phyloP scores from a whole-genome alignment of 2,113 vertebrate genomes.

The Amphiprion percula region DNA sequence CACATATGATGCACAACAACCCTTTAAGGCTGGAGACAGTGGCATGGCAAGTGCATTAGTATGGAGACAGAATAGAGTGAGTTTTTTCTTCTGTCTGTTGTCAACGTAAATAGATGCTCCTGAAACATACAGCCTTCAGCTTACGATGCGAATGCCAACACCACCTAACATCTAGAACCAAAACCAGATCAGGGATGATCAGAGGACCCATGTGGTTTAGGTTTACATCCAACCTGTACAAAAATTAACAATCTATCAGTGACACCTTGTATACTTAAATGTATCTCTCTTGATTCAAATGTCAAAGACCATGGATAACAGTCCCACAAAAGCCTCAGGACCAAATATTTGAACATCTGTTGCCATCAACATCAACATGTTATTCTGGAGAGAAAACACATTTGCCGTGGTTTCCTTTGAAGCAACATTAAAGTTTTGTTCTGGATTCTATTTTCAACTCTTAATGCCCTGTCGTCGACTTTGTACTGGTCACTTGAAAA shows the following conservation, averaged over 20 bases:
- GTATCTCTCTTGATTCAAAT: not conserved
- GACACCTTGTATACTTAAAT: not conserved
- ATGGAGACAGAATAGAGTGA: not conserved
- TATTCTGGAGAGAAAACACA: slow-evolving; percentile 50
- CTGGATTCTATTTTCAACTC: slow-evolving; percentile 22
- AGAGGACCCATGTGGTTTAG: not conserved
- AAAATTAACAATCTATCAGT: not conserved
- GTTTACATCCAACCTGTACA: not conserved
- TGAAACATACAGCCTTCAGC: not conserved
- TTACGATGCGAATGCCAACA: not conserved
- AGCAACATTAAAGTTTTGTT: slow-evolving; percentile 39
- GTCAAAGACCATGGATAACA: slow-evolving; percentile 30
- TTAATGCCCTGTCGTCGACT: not conserved
- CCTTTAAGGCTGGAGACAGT: not conserved
- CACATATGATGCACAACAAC: not conserved
- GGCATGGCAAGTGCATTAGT: not conserved
- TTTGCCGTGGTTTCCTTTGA: slow-evolving; percentile 61
- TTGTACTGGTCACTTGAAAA: not conserved
- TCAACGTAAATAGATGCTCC: not conserved
- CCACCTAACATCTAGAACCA: not conserved
- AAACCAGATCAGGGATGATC: not conserved
- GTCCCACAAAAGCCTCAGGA: slow-evolving; percentile 16
- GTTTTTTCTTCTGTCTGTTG: not conserved
- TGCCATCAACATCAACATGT: slow-evolving; percentile 44
- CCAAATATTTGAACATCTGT: slow-evolving; percentile 49